A percentile compares a stretch with the other conserved stretches of the same genome.
Conservation (phyloP, 1,140 invertebrate species). For the Diprion similis region DNA sequence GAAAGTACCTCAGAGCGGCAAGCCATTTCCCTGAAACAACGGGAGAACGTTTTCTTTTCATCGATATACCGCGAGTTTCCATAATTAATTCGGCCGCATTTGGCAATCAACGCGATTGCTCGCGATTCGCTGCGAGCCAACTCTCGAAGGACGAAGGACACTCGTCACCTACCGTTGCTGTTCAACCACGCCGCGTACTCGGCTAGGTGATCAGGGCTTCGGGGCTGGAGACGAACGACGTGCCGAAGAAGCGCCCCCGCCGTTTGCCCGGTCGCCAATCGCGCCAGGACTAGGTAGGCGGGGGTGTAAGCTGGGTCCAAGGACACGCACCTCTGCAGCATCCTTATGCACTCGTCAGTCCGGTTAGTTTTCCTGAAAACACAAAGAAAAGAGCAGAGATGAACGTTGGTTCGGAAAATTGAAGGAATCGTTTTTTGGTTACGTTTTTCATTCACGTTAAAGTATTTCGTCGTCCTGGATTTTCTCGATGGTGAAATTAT, state of each 20-base stretch:
- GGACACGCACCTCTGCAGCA: conserved; percentile 72
- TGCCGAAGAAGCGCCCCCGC: conserved; percentile 63
- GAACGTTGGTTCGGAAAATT: conserved; percentile 12
- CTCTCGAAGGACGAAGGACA: background rate
- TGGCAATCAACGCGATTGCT: background rate
- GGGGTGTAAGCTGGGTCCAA: conserved; percentile 72
- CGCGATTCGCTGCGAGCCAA: background rate
- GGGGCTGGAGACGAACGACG: conserved; percentile 68
- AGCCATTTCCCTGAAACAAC: conserved; percentile 55
- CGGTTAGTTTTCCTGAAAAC: conserved; percentile 70
- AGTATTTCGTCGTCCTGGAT: too few relatives aligned
- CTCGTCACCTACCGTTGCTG: conserved; percentile 63
- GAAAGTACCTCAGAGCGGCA: conserved; percentile 66
- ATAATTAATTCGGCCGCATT: conserved; percentile 16
- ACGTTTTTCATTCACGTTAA: too few relatives aligned
- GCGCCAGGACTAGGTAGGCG: conserved; percentile 72
- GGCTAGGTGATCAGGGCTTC: conserved; percentile 71
- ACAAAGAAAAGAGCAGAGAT: conserved; percentile 12
- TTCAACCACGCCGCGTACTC: conserved; percentile 73
- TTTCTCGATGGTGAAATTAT: too few relatives aligned
- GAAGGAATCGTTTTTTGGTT: background rate
- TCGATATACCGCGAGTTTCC: background rate
- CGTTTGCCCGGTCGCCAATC: conserved; percentile 63
- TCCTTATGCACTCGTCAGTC: conserved; percentile 68
- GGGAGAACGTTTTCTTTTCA: conserved; percentile 25